Percentiles rank a stretch among this genome's conserved stretches.
These are phyloP conservation scores for Dinomys branickii DNA, from an alignment of 2,113 vertebrate species.

Conservation along the genomic window DNA sequence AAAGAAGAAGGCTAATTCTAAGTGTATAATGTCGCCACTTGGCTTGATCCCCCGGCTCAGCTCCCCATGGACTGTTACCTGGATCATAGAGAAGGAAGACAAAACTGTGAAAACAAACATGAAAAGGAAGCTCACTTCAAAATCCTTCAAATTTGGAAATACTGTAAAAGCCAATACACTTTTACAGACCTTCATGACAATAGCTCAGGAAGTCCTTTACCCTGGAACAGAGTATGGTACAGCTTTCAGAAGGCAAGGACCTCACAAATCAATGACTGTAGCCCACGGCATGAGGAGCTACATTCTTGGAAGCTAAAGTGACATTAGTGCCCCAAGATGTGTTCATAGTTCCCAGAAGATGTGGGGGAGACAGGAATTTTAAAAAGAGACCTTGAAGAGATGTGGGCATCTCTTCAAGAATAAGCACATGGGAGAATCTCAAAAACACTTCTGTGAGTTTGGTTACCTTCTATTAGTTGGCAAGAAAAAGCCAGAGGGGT, in stretches of 20 bases:
- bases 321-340: neutral
- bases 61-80: neutral
- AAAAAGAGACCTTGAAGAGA: neutral
- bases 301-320: neutral
- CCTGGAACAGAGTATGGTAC: neutral
- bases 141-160: neutral
- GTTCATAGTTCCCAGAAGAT: neutral
- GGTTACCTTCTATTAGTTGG: neutral
- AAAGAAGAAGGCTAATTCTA: neutral
- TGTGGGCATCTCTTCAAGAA: neutral
- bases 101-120: neutral
- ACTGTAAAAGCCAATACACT: neutral
- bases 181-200: neutral
- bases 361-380: neutral
- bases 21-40: too few species aligned
- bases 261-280: neutral
- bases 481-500: neutral
- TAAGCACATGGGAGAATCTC: neutral
- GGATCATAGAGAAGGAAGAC: neutral
- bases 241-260: neutral
- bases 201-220: neutral
- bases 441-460: neutral
- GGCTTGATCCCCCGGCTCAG: neutral
- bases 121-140: neutral
- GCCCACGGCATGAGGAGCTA: neutral